phyloP scores from a whole-genome alignment of 2,797 vertebrate species.

The Catharus ustulatus region DNA sequence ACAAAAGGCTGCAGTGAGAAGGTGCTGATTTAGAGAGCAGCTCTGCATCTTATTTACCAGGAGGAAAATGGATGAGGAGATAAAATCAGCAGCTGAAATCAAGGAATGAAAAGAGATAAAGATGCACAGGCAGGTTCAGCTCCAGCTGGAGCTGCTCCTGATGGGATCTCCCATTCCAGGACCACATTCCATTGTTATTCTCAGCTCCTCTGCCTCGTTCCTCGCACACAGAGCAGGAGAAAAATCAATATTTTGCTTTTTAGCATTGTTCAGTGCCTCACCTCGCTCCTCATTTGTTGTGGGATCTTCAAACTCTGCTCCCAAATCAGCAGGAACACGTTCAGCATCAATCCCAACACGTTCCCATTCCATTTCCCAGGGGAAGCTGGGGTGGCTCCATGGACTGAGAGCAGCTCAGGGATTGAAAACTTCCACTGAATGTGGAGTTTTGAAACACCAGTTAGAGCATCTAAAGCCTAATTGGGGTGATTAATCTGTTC shows the following conservation, averaged over 20 bases:
- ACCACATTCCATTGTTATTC: background rate
- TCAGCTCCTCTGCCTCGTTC: background rate
- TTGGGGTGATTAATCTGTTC: background rate
- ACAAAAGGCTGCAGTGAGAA: background rate
- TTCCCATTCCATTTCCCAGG: background rate
- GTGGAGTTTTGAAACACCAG: background rate
- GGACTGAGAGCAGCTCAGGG: background rate
- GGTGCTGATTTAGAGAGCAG: background rate
- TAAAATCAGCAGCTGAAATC: background rate
- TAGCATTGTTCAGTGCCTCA: background rate
- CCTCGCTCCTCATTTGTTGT: background rate
- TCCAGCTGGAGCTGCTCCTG: background rate
- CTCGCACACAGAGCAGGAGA: background rate
- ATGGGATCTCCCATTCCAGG: background rate
- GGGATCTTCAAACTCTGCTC: background rate
- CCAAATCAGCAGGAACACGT: background rate
- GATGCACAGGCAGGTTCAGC: background rate
- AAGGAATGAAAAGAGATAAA: background rate
- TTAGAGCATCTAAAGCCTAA: background rate
- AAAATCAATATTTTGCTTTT: constrained; percentile 40
- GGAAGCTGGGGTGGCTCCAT: background rate
- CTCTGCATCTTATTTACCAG: background rate
- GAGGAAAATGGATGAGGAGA: background rate
- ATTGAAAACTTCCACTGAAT: background rate
- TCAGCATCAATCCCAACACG: too few species aligned